These are phyloP conservation scores for Brachirus orientalis DNA, from an alignment of 2,113 vertebrate genomes.

Conservation along the genomic window DNA sequence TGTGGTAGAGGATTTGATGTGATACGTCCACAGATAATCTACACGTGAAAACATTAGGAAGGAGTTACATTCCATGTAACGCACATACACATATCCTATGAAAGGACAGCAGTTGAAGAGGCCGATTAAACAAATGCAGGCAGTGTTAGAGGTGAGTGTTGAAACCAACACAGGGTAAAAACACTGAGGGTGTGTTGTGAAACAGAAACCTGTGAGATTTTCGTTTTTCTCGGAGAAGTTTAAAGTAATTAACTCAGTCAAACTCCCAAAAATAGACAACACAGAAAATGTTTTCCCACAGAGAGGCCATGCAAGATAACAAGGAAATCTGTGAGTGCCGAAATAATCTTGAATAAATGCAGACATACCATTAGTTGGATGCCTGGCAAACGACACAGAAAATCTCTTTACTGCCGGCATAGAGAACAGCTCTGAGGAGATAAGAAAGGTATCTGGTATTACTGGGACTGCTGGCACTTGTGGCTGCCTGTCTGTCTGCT, in stretches of 20 bases:
- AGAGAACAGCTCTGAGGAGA: constrained; percentile 99
- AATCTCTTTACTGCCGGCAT: constrained; percentile 99
- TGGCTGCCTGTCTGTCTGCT: constrained; percentile 28
- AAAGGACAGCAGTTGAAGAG: constrained; percentile 34
- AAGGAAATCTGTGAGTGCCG: constrained; percentile 59
- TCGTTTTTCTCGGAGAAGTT: constrained; percentile 30
- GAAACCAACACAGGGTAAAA: constrained; percentile 50
- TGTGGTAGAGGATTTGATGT: constrained; percentile 27
- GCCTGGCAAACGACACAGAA: constrained; percentile 99
- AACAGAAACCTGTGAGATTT: constrained; percentile 27
- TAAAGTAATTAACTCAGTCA: constrained; percentile 53
- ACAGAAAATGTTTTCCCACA: constrained; percentile 60
- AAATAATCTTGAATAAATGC: constrained; percentile 81
- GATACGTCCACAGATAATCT: constrained; percentile 18
- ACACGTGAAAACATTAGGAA: constrained; percentile 28
- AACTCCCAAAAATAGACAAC: constrained; percentile 52
- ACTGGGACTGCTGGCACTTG: constrained; percentile 68
- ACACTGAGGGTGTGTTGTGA: constrained; percentile 45
- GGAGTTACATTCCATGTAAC: constrained; percentile 50
- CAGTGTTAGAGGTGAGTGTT: constrained; percentile 65
- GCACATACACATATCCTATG: constrained; percentile 27
- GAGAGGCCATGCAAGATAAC: constrained; percentile 82
- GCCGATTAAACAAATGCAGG: constrained; percentile 37
- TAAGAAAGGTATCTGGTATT: constrained; percentile 91
- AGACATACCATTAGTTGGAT: constrained; percentile 99